Percentiles rank a stretch among this genome's conserved stretches.
Conservation (phyloP, 1,140 invertebrate species). For the Dysdera silvatica region DNA sequence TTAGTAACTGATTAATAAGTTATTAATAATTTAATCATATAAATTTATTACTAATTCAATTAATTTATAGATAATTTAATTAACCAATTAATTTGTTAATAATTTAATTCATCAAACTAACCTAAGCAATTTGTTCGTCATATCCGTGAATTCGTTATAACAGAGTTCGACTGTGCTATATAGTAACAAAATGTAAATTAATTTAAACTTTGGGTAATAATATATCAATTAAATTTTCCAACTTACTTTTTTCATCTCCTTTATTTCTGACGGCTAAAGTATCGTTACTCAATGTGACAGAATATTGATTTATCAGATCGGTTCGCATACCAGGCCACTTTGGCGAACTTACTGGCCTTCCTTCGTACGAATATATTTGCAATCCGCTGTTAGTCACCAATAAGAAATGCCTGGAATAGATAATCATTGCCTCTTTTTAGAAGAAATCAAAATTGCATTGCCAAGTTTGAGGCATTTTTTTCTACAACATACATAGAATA, state of each 20-base stretch:
- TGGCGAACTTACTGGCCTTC: constrained; percentile 65
- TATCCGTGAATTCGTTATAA: too few species aligned
- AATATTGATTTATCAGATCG: constrained; percentile 55
- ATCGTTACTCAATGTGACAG: constrained; percentile 70
- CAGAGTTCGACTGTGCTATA: too few species aligned
- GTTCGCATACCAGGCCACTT: constrained; percentile 65
- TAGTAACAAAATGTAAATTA: neutral
- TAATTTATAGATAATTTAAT: too few species aligned
- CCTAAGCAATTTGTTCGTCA: too few species aligned
- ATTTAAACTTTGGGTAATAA: neutral
- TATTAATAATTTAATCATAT: too few species aligned
- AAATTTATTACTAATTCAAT: too few species aligned
- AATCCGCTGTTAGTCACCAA: constrained; percentile 67
- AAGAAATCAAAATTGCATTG: too few species aligned
- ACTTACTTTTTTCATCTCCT: constrained; percentile 64
- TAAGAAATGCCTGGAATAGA: constrained; percentile 61
- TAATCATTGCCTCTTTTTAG: too few species aligned
- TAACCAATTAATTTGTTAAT: too few species aligned
- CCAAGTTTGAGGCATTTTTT: too few species aligned
- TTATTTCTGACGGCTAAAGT: constrained; percentile 74
- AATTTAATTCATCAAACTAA: constrained; percentile 2
- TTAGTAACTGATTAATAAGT: too few species aligned
- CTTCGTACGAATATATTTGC: constrained; percentile 81
- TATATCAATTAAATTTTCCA: constrained; percentile 1
- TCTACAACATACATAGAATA: too few species aligned